Evolutionary conservation across 2,888 invertebrate species (phyloP).

Genomic region (Muschampia plurimacula): DNA sequence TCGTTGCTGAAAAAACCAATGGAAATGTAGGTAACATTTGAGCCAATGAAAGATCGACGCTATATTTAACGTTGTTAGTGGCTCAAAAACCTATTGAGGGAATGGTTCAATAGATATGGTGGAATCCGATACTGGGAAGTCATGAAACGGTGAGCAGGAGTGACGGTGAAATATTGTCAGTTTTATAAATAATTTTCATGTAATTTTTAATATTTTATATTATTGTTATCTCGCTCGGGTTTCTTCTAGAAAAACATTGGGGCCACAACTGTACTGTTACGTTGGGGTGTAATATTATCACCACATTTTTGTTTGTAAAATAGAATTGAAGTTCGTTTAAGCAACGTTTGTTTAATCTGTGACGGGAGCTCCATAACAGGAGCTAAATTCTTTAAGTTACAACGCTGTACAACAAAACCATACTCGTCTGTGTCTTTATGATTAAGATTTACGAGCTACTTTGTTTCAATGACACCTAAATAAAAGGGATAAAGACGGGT

Average conservation of each 20-base stretch:
- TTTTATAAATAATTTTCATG: no score
- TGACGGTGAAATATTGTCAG: no score
- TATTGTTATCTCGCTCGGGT: no score
- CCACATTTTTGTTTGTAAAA: neutral
- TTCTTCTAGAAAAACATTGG: no score
- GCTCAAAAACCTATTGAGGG: conserved; percentile 13
- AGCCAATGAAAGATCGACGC: conserved; percentile 25
- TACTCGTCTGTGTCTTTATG: conserved; percentile 41
- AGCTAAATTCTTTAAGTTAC: neutral
- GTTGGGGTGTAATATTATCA: neutral
- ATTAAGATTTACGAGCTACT: conserved; percentile 68
- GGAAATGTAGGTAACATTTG: conserved; percentile 25
- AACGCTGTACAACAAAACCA: neutral
- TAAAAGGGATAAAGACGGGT: conserved; percentile 54
- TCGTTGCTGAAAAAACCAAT: conserved; percentile 32
- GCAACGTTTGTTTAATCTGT: neutral
- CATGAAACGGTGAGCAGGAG: neutral
- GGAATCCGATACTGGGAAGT: neutral
- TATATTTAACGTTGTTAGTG: conserved; percentile 26
- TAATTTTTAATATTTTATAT: no score
- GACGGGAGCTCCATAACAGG: neutral
- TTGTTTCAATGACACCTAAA: conserved; percentile 58
- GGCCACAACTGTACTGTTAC: neutral
- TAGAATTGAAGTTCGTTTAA: neutral
- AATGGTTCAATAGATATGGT: neutral